phyloP scores from a whole-genome alignment of 2,888 invertebrate genomes.

The Lasioglossum oenotherae region DNA sequence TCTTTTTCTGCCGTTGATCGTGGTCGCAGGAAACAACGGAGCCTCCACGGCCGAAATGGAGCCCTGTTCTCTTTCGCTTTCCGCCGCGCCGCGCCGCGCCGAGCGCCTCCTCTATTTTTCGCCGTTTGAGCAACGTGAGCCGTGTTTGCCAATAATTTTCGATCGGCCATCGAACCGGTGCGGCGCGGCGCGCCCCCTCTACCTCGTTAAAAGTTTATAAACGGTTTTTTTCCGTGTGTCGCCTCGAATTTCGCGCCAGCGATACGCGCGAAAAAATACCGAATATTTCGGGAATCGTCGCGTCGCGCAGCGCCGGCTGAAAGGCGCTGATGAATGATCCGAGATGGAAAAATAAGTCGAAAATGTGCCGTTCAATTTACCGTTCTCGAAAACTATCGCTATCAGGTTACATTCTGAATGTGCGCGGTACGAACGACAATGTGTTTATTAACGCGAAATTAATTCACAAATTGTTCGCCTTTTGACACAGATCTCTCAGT shows the following conservation, averaged over 20 bases:
- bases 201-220: constrained; percentile 66
- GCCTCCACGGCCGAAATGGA: neutral
- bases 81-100: neutral
- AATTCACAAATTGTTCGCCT: neutral
- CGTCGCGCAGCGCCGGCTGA: neutral
- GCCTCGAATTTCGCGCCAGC: constrained; percentile 44
- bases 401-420: neutral
- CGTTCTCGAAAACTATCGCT: neutral
- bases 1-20: constrained; percentile 1
- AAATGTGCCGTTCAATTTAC: neutral
- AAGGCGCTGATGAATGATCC: neutral
- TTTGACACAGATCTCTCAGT: neutral
- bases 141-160: constrained; percentile 53
- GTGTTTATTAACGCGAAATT: neutral
- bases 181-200: constrained; percentile 4
- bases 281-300: neutral
- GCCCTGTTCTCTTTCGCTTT: neutral
- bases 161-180: constrained; percentile 25
- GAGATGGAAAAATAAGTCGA: neutral
- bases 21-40: neutral
- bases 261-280: neutral
- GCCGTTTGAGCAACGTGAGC: neutral
- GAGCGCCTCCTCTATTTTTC: constrained; percentile 18
- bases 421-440: neutral
- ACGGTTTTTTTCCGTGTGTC: constrained; percentile 52